Evolutionary conservation across 2,113 vertebrate species (phyloP).

Genomic region (Pteropus alecto): DNA sequence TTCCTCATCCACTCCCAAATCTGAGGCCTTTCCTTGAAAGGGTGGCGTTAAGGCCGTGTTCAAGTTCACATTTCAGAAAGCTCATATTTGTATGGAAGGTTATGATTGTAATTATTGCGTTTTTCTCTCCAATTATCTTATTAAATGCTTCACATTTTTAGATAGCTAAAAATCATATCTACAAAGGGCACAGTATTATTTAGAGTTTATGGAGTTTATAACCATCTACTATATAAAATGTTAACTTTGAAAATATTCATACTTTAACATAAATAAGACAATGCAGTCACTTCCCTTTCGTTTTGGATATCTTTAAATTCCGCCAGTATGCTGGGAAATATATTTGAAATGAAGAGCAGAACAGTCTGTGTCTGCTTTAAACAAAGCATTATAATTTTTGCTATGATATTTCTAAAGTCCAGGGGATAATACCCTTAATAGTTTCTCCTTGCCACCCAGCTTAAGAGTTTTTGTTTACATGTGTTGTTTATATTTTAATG

Average conservation of each 20-base stretch:
- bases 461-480: not conserved
- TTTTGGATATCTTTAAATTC: not conserved
- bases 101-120: not conserved
- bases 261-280: not conserved
- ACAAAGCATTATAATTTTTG: not conserved
- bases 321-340: not conserved
- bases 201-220: constrained; percentile 57
- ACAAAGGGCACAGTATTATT: constrained; percentile 20
- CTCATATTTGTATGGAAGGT: not conserved
- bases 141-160: constrained; percentile 34
- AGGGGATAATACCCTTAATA: not conserved
- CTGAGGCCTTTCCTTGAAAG: not conserved
- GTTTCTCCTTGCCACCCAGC: not conserved
- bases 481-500: not conserved
- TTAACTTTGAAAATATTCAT: not conserved
- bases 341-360: not conserved
- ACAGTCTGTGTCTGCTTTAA: not conserved
- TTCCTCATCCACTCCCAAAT: not conserved
- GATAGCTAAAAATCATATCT: constrained; percentile 8
- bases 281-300: not conserved
- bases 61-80: not conserved
- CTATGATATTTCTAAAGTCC: not conserved
- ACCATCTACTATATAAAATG: constrained; percentile 36
- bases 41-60: not conserved
- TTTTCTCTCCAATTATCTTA: constrained; percentile 29